Conservation (phyloP, 1,140 invertebrate species). For the Notospermus geniculatus region DNA sequence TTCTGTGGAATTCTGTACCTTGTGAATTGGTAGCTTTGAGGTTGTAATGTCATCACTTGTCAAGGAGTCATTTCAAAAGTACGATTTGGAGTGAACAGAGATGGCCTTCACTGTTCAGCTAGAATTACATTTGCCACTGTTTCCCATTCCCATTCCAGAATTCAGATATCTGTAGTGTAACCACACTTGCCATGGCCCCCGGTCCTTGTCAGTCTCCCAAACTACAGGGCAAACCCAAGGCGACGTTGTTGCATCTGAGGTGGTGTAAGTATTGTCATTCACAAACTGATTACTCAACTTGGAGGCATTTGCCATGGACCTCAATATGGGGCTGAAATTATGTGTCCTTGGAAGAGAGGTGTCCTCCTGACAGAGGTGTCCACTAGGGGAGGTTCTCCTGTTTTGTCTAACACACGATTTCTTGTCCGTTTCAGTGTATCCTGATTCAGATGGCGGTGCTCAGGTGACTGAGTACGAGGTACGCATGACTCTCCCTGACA, state of each 20-base stretch:
- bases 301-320: no score
- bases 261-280: constrained; percentile 59
- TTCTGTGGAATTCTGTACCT: no score
- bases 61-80: no score
- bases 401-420: constrained; percentile 8
- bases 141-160: constrained; percentile 25
- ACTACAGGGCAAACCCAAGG: constrained; percentile 69
- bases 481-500: constrained; percentile 63
- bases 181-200: constrained; percentile 75
- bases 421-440: constrained; percentile 51
- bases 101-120: no score
- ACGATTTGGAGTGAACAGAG: no score
- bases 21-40: no score
- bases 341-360: no score
- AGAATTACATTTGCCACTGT: neutral
- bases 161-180: constrained; percentile 70
- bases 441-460: constrained; percentile 72
- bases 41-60: no score
- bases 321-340: no score
- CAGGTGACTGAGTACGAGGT: constrained; percentile 74
- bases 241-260: constrained; percentile 63
- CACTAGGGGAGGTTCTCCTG: no score
- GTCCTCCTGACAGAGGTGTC: no score
- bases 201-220: constrained; percentile 67
- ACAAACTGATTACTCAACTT: no score